Base-by-base conservation (phyloP, 2,113 vertebrate genomes). In the Ptyas mucosa region DNA sequence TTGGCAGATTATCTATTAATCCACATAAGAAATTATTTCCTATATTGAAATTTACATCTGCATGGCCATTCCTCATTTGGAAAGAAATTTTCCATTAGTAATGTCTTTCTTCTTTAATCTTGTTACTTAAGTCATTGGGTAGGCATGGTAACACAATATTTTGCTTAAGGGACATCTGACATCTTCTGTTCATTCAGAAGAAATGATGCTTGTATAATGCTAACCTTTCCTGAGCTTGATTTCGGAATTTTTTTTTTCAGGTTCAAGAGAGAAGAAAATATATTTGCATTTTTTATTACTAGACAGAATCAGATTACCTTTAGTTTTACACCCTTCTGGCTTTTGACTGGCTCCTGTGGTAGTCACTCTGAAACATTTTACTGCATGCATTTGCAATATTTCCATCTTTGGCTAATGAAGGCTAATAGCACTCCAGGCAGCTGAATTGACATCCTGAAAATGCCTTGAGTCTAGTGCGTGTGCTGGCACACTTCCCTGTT, bases 401-500 rank as follows among this genome's bases (percentile, higher is more conserved):
- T 88, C 21, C 24, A 57, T 52, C 34, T 81, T 92, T 61, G 49
- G 91, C 58, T 64, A 75, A 51, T 75, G 58, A 88, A 88, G 51
- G 34, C n/a, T 89, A 92, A 92, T 92, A 92, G 61, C 51, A 75
- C 61, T 75, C 39, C 61, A 81, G 87, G 87, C 87, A 92, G 87
- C 87, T 89, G 61, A 89, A 53, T 1, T n/a, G 61, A 54, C 51
- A 54, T 88, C 24, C 39, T 54, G 87, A 64, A 92, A 81, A 92
- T 89, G 87, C 18, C 61, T 46, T 55, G 91, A 75, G 61, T 89
- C 15, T 52, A 55, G 61, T 53, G 53, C 24, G 9, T 81, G 51
- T 75, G 87, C 51, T 55, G 87, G 58, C 61, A 88, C 52, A 29
- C 24, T 88, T 89, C 61, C 49, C 91, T 75, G 34, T 87, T 49